phyloP scores from a whole-genome alignment of 2,113 vertebrate species.

The Conger conger region DNA sequence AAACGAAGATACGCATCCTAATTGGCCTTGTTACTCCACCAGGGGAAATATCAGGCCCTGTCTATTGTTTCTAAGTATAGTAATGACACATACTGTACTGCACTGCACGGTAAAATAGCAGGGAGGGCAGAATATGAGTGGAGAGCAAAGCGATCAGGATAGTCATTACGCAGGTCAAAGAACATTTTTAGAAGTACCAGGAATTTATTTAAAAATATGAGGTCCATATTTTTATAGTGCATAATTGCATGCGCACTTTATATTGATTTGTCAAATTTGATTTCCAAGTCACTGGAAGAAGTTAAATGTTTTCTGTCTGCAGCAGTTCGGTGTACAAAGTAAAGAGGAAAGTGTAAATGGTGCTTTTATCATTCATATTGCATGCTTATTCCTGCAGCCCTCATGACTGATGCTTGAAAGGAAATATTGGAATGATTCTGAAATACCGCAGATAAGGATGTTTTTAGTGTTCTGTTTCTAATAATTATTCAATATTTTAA shows the following conservation, averaged over 20 bases:
- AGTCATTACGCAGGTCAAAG: constrained; percentile 44
- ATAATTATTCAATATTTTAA: too few species aligned
- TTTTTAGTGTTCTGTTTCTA: too few species aligned
- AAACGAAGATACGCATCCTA: neutral
- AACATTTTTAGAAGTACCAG: constrained; percentile 40
- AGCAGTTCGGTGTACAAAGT: too few species aligned
- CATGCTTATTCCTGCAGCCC: neutral
- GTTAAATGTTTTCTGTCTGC: neutral
- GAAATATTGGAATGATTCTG: too few species aligned
- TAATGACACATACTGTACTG: neutral
- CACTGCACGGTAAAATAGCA: neutral
- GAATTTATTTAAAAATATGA: constrained; percentile 34
- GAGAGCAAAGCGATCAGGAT: constrained; percentile 37
- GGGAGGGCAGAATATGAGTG: constrained; percentile 28
- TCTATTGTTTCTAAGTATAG: neutral
- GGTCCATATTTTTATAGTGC: constrained; percentile 32
- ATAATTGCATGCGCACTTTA: constrained; percentile 35
- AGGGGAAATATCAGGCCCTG: too few species aligned
- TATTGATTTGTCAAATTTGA: constrained; percentile 39
- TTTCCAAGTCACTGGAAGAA: constrained; percentile 29
- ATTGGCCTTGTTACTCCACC: neutral
- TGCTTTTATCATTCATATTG: neutral
- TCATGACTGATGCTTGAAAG: too few species aligned
- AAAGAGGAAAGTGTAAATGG: too few species aligned
- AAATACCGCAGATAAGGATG: too few species aligned